Evolutionary conservation across 2,113 vertebrate species (phyloP).

Genomic region (Burhinus bistriatus): DNA sequence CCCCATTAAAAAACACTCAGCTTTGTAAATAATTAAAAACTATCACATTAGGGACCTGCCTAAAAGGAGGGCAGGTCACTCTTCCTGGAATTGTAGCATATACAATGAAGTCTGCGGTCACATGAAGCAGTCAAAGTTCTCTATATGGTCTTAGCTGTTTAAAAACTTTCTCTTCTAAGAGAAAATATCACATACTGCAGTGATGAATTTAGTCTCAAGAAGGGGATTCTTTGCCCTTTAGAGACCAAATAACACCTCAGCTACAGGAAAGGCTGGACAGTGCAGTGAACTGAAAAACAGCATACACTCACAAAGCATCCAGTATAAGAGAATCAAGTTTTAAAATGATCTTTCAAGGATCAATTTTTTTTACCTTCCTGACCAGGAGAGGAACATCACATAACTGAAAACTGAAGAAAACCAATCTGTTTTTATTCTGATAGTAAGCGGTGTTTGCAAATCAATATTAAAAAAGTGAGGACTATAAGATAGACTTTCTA

Average conservation of each 20-base stretch:
- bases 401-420: background rate
- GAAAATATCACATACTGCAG: background rate
- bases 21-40: constrained; percentile 76
- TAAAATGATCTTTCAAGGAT: background rate
- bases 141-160: background rate
- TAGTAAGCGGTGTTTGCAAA: background rate
- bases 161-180: background rate
- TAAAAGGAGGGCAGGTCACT: background rate
- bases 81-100: constrained; percentile 50
- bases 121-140: background rate
- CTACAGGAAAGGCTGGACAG: background rate
- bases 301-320: background rate
- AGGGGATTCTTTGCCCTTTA: background rate
- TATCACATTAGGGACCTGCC: constrained; percentile 36
- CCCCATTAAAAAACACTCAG: constrained; percentile 70
- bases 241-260: background rate
- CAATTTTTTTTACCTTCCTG: background rate
- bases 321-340: background rate
- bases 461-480: background rate
- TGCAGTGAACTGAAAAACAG: background rate
- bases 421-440: background rate
- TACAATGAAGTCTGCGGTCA: background rate
- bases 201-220: background rate
- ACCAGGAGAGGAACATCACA: background rate
- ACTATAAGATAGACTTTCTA: background rate